Evolutionary conservation across 2,113 vertebrate genomes (phyloP).

Genomic region (Oostethus manadensis): DNA sequence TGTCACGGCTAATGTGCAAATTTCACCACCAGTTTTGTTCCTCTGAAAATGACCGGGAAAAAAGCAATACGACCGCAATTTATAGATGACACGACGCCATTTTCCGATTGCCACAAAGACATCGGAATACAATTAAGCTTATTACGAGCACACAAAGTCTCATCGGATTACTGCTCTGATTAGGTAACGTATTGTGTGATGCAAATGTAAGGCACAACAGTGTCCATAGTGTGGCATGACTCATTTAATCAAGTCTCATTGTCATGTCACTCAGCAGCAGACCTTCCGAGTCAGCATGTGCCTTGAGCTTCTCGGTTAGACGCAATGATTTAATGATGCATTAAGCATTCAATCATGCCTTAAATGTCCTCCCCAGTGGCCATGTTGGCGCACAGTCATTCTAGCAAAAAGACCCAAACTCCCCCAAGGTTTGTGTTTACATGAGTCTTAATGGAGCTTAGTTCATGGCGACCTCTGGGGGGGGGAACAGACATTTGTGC

Average conservation of each 20-base stretch:
- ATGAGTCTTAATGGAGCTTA: constrained; percentile 47
- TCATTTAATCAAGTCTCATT: constrained; percentile 27
- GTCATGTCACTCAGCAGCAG: constrained; percentile 21
- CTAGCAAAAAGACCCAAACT: constrained; percentile 20
- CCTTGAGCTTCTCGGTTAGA: constrained; percentile 41
- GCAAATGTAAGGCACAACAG: not conserved
- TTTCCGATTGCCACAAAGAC: not conserved
- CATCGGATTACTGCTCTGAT: not conserved
- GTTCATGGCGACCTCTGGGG: constrained; percentile 33
- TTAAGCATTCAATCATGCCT: constrained; percentile 57
- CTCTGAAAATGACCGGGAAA: no score
- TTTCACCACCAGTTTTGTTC: no score
- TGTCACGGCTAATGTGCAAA: no score
- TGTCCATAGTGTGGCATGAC: constrained; percentile 4
- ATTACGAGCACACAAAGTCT: no score
- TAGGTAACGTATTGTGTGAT: not conserved
- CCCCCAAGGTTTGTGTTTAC: constrained; percentile 47
- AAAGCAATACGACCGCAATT: no score
- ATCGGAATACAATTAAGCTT: not conserved
- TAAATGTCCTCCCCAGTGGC: constrained; percentile 49
- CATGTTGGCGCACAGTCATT: constrained; percentile 26
- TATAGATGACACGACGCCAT: no score
- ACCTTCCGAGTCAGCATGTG: constrained; percentile 17
- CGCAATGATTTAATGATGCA: constrained; percentile 48
- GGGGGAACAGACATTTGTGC: constrained; percentile 31